phyloP scores from a whole-genome alignment of 2,113 vertebrate species.

The human (Homo sapiens) region GRCh38 chr19:5189501-5190000 shows the following conservation, averaged over 20 bases:
- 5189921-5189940: too few species aligned
- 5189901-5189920: too few species aligned
- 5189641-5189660: background rate
- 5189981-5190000: too few species aligned
- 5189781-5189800: background rate
- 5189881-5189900: background rate
- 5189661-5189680: too few species aligned
- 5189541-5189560: constrained; percentile 31
- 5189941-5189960: too few species aligned
- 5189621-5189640: background rate
- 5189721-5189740: too few species aligned
- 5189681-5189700: too few species aligned
- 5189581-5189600: background rate
- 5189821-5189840: background rate
- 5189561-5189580: background rate
- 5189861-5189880: accelerated
- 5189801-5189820: accelerated
- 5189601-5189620: background rate
- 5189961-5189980: too few species aligned
- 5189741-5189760: background rate
- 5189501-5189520: background rate
- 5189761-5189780: background rate
- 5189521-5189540: constrained; percentile 76
- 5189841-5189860: background rate
- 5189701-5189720: background rate